A percentile compares a stretch with the other conserved stretches of the same genome.
These are phyloP conservation scores for Dendrocincla tyrannina DNA, from an alignment of 2,797 vertebrate genomes.

Conservation along the genomic window DNA sequence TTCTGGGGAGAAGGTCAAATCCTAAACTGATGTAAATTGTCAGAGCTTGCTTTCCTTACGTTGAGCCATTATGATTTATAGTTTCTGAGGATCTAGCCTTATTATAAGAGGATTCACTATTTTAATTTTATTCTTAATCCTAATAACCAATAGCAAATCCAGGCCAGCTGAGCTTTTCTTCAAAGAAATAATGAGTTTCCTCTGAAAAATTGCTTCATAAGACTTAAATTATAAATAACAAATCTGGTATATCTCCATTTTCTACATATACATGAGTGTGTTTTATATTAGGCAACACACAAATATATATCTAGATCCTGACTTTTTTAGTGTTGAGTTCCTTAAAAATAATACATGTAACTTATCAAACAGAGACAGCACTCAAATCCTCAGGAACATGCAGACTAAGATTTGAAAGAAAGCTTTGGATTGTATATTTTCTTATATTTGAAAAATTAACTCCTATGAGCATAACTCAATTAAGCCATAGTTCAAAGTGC, in stretches of 20 bases:
- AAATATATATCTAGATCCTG: background rate
- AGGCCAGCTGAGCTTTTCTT: background rate
- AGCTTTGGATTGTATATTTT: background rate
- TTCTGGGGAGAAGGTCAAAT: conserved; percentile 52
- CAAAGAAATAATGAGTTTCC: conserved; percentile 12
- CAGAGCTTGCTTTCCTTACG: conserved; percentile 10
- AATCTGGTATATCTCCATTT: background rate
- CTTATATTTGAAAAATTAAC: background rate
- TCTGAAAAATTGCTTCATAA: background rate
- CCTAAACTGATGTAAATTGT: conserved; percentile 33
- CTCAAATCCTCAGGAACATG: background rate
- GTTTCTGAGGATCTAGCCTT: background rate
- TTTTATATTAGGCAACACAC: background rate
- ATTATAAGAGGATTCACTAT: conserved; percentile 8
- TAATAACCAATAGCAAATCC: conserved; percentile 2
- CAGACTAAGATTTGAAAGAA: background rate
- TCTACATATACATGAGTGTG: background rate
- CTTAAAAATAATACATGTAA: background rate
- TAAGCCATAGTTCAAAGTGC: background rate
- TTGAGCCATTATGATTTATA: background rate
- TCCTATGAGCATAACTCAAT: background rate
- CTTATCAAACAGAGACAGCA: background rate
- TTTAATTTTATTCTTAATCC: conserved; percentile 33
- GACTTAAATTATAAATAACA: background rate
- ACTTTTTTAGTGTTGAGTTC: background rate